These are phyloP conservation scores for Musca domestica DNA, from an alignment of 1,140 invertebrate genomes.

Conservation along the genomic window DNA sequence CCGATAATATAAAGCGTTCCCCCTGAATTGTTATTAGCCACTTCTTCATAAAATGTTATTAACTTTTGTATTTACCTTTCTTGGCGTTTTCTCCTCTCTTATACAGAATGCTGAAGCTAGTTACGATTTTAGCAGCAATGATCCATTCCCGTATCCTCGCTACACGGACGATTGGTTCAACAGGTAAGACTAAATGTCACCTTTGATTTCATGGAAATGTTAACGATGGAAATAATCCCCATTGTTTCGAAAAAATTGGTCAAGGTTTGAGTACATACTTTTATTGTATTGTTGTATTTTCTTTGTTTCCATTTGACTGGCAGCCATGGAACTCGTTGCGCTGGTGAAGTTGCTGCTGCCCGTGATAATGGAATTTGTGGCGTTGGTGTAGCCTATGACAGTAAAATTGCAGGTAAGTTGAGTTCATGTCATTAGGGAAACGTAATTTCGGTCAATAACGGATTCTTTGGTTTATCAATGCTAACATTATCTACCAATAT, in stretches of 20 bases:
- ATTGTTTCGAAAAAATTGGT: neutral
- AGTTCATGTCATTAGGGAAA: neutral
- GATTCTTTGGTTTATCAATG: no score
- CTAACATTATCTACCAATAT: no score
- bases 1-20: no score
- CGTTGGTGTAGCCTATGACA: conserved; percentile 98
- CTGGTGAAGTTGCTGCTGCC: conserved; percentile 94
- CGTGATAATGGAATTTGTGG: conserved; percentile 95
- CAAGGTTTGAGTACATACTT: neutral
- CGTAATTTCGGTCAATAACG: neutral
- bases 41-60: no score
- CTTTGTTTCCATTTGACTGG: conserved; percentile 43
- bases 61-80: neutral
- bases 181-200: conserved; percentile 64
- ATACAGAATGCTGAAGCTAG: conserved; percentile 93
- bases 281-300: neutral
- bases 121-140: conserved; percentile 98
- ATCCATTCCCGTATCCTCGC: conserved; percentile 93
- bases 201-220: no score
- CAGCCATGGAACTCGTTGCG: conserved; percentile 93
- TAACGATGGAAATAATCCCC: neutral
- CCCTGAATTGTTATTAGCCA: no score
- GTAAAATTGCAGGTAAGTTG: conserved; percentile 85
- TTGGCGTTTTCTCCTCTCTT: conserved; percentile 30
- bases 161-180: conserved; percentile 99